Evolutionary conservation across 2,113 vertebrate species (phyloP), one percentile per base, ranked within the genome.

Genomic region (Stictonetta naevosa): DNA sequence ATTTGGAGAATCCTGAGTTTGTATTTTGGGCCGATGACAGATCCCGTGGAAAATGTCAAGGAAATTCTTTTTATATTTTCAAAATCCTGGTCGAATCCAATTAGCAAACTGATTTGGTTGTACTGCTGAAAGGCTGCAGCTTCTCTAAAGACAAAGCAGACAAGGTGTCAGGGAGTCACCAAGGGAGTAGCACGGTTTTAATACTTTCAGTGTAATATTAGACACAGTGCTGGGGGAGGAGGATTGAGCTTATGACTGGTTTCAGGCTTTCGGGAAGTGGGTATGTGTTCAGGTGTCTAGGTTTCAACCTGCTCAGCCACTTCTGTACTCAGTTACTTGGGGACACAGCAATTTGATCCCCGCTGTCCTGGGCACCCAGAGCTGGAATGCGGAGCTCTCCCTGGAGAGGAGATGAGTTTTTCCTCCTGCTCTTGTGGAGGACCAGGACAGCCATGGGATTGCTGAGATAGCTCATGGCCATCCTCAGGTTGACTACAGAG

Each of bases 31-130:
- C 99, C 99, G 13, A 99, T 96, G 63, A 99, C 63, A 36, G 98
- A 98, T 33, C 98, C 98, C 0, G 98, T 99, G 82, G 96, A 98
- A 96, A 99, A 99, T 9, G 98, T 95, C 63, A 99, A 79, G 21
- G 99, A 99, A 95, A 99, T 98, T 76, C 98, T 98, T 92, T 98
- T 97, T 81, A 99, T 55, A 1, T 97, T 97, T 42, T 98, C 97
- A 67, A 99, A 90, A 64, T 99, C 98, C 59, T 98, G 98, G n/a
- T 98, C 97, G 12, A 99, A 99, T 95, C 99, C 98, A 31, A 98
- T 98, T 82, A 99, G 97, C 83, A 99, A 92, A 36, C 98, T 98
- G 6, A 98, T 98, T 93, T 98, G 98, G 11, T 98, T 99, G 97
- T 98, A 99, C 96, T 97, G 98, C 96, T 99, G 98, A 82, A 99